Evolutionary conservation across 1,140 invertebrate species (phyloP).

Genomic region (Chionoecetes opilio): DNA sequence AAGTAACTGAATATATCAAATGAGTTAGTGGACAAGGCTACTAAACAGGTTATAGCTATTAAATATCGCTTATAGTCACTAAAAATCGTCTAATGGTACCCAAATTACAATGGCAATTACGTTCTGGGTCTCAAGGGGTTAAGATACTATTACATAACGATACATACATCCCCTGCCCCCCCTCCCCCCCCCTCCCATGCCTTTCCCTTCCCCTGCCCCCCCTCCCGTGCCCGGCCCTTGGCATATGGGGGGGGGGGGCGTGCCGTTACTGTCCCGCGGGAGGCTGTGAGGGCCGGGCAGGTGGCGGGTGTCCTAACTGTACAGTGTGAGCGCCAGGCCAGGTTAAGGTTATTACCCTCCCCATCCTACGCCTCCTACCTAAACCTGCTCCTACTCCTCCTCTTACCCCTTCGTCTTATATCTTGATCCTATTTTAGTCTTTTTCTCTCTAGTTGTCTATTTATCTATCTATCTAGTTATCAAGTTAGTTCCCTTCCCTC

Average conservation of each 20-base stretch:
- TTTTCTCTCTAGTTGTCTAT: too few species aligned
- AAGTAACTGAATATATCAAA: too few species aligned
- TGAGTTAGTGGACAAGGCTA: too few species aligned
- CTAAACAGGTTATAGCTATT: too few species aligned
- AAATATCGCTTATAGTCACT: too few species aligned
- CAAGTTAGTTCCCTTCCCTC: neutral
- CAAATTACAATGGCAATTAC: too few species aligned
- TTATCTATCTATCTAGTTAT: too few species aligned
- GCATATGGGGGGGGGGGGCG: neutral
- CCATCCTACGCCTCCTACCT: neutral
- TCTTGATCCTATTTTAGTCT: neutral
- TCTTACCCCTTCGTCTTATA: neutral
- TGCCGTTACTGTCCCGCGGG: neutral
- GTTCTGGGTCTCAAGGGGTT: too few species aligned
- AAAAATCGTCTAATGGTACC: too few species aligned
- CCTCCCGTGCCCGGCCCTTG: neutral
- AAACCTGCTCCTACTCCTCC: neutral
- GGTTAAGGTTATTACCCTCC: constrained; percentile 2
- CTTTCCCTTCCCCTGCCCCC: neutral
- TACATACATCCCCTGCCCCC: too few species aligned
- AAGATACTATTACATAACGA: too few species aligned
- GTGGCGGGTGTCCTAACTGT: constrained; percentile 12
- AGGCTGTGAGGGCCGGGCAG: neutral
- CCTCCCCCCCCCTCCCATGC: neutral
- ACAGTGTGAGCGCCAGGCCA: too few species aligned